Evolutionary conservation across 2,113 vertebrate species (phyloP).

Genomic region (Urocolius indicus): DNA sequence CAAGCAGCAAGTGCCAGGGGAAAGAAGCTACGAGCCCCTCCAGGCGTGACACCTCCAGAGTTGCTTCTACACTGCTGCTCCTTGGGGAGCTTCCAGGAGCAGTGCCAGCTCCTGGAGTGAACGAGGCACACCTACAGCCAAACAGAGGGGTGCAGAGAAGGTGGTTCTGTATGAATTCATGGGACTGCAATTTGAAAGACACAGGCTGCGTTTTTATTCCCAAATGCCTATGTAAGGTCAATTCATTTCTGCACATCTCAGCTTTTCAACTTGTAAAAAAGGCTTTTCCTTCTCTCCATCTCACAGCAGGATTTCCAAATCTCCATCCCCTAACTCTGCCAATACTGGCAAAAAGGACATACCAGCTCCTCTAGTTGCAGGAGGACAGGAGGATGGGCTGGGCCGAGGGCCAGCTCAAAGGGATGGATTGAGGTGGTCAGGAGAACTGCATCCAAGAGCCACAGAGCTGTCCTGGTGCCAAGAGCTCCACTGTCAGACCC

Average conservation of each 20-base stretch:
- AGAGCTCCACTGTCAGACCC: not conserved
- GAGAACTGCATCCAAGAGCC: not conserved
- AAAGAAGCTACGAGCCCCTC: not conserved
- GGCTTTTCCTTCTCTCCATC: not conserved
- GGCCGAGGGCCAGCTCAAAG: not conserved
- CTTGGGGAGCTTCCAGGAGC: not conserved
- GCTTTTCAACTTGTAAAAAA: not conserved
- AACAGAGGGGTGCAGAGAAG: not conserved
- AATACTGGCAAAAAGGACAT: not conserved
- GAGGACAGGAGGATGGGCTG: not conserved
- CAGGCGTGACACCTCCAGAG: accelerated
- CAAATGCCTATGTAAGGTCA: not conserved
- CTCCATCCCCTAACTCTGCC: not conserved
- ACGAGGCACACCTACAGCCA: accelerated
- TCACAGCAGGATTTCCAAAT: not conserved
- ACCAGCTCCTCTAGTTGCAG: not conserved
- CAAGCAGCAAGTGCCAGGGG: not conserved
- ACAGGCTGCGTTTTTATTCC: not conserved
- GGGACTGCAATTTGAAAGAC: not conserved
- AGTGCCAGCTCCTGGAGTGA: accelerated
- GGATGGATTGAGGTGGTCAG: too few relatives aligned
- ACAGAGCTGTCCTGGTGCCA: not conserved
- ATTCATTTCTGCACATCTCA: not conserved
- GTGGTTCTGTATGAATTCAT: too few relatives aligned
- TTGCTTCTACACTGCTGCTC: not conserved